A percentile compares a stretch with the other conserved stretches of the same genome.
Conservation (phyloP, 2,797 vertebrate species). For the Apogon hyalosoma region DNA sequence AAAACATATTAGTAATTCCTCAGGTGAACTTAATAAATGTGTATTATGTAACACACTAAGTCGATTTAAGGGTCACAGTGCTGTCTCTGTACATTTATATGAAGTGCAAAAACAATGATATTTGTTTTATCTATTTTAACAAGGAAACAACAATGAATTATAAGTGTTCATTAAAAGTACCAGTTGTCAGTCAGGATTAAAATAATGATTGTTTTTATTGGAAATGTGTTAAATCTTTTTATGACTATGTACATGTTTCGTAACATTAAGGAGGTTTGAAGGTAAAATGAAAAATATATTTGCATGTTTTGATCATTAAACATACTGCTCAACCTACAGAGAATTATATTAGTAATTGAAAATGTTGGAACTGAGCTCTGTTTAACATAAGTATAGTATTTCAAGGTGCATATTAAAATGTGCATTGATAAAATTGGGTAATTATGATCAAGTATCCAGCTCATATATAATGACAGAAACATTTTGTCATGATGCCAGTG, state of each 20-base stretch:
- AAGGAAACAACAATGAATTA: neutral
- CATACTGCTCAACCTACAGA: too few relatives aligned
- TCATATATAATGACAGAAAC: neutral
- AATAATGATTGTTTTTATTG: neutral
- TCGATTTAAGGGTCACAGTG: too few relatives aligned
- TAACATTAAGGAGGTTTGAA: neutral
- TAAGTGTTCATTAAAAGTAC: neutral
- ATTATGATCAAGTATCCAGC: neutral
- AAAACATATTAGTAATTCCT: neutral
- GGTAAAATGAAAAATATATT: neutral
- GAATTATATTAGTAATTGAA: too few relatives aligned
- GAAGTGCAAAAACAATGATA: too few relatives aligned
- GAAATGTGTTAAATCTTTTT: neutral
- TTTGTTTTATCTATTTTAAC: neutral
- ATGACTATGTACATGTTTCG: neutral
- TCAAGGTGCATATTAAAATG: neutral
- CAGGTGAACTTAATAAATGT: neutral
- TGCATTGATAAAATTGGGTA: slow-evolving; percentile 8
- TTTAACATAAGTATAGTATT: too few relatives aligned
- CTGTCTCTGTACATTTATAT: too few relatives aligned
- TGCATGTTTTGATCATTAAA: too few relatives aligned
- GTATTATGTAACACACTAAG: neutral
- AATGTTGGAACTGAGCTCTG: too few relatives aligned
- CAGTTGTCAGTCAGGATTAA: neutral
- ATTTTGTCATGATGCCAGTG: slow-evolving; percentile 14